phyloP scores from a whole-genome alignment of 2,888 invertebrate genomes.

The Rhopalosiphum nymphaeae region DNA sequence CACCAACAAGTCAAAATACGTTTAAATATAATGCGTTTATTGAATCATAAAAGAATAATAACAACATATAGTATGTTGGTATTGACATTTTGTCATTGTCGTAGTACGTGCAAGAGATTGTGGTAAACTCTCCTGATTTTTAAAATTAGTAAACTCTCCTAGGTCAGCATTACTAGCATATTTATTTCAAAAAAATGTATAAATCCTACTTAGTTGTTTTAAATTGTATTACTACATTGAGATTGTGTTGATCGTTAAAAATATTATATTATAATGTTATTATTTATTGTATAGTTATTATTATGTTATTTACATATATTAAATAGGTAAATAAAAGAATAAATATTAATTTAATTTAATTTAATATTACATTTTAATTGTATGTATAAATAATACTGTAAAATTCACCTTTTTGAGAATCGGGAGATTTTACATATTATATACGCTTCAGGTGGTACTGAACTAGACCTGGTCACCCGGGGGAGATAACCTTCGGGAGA shows the following conservation, averaged over 20 bases:
- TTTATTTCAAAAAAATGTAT: neutral
- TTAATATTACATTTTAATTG: neutral
- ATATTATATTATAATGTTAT: neutral
- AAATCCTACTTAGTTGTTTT: neutral
- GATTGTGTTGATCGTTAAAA: neutral
- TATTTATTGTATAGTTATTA: neutral
- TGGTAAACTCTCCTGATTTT: neutral
- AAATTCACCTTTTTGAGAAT: neutral
- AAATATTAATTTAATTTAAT: too few relatives aligned
- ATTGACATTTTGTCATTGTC: neutral
- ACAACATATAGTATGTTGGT: neutral
- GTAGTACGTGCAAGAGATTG: neutral
- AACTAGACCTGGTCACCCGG: too few relatives aligned
- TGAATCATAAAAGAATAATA: neutral
- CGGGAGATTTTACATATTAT: too few relatives aligned
- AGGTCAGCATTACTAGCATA: neutral
- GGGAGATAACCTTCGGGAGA: neutral
- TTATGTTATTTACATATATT: neutral
- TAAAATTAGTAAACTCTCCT: neutral
- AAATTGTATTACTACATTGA: neutral
- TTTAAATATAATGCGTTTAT: neutral
- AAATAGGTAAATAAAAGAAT: neutral
- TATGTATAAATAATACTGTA: neutral
- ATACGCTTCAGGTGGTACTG: too few relatives aligned
- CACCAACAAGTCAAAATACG: neutral